These are phyloP conservation scores for Pungitius pungitius DNA, from an alignment of 2,113 vertebrate genomes.

Conservation along the genomic window DNA sequence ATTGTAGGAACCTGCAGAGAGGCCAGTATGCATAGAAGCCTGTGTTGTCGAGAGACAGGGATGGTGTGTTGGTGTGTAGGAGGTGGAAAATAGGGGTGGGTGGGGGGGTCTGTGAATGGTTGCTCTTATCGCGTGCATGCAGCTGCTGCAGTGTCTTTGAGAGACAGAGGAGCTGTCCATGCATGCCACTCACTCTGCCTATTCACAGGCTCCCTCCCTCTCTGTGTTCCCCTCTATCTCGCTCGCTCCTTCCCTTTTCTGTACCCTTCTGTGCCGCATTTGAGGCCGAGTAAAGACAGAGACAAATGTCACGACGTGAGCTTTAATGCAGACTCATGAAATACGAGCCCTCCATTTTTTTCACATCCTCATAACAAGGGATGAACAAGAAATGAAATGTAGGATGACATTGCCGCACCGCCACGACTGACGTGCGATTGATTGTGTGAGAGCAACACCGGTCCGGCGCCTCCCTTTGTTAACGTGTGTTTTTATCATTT, in stretches of 20 bases:
- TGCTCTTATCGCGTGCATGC: slow-evolving; percentile 80
- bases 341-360: slow-evolving; percentile 33
- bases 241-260: slow-evolving; percentile 31
- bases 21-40: slow-evolving; percentile 31
- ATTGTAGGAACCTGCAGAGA: slow-evolving; percentile 47
- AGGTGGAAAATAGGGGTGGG: slow-evolving; percentile 56
- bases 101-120: slow-evolving; percentile 72
- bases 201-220: slow-evolving; percentile 64
- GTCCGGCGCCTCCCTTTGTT: slow-evolving; percentile 10
- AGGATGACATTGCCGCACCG: slow-evolving; percentile 47
- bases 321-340: slow-evolving; percentile 65
- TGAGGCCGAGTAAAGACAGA: slow-evolving; percentile 50
- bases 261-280: slow-evolving; percentile 53
- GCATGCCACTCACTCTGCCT: slow-evolving; percentile 74
- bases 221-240: slow-evolving; percentile 24
- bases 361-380: slow-evolving; percentile 36
- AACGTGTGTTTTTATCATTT: slow-evolving; percentile 10
- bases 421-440: slow-evolving; percentile 26
- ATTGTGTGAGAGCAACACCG: neutral
- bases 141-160: slow-evolving; percentile 81
- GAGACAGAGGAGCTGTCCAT: slow-evolving; percentile 76
- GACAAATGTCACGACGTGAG: slow-evolving; percentile 46
- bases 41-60: slow-evolving; percentile 17
- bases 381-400: slow-evolving; percentile 66
- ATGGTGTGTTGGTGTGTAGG: slow-evolving; percentile 61